Evolutionary conservation across 1,140 invertebrate species (phyloP), one percentile per base, ranked within the genome.

Genomic region (Agrilus planipennis): DNA sequence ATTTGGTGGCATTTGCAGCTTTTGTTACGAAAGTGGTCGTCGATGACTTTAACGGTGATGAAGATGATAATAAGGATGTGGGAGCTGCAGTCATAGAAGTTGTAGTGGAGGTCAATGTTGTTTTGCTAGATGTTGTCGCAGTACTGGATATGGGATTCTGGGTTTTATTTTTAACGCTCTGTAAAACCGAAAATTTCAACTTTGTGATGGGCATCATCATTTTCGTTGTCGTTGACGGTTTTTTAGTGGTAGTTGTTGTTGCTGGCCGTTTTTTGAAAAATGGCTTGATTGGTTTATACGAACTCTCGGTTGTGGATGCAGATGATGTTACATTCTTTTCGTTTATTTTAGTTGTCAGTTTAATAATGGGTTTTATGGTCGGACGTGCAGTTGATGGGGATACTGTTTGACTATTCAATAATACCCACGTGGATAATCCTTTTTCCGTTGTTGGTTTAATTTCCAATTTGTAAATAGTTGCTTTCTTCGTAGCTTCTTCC

Each of bases 391-490:
- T 67, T 0, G 57, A 48, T n/a, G 51, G 41, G 5, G 34, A 22
- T 11, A 36, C 34, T 5, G 50, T 41, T 16, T 70, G 68, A 2
- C 70, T 67, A 54, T 76, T 81, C 16, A 84, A 53, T n/a, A 82
- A 60, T 46, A 83, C 76, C 81, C 81, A 84, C 2, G 80, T 84
- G 2, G 79, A 82, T 40, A 84, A 67, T 4, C 77, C 77, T 50
- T 75, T 73, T 25, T 73, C 69, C 1, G 73, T 68, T 0, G 77
- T 79, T 9, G 75, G 70, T 2, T 72, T 65, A 53, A 57, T 56
- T 41, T 70, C 65, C 2, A 71, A 47, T 46, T 58, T 62, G 35
- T 59, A 57, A 44, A 54, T 53, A 47, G 55, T 46, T 42, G 60
- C 18, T 47, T 53, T 54, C 41, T 60, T 58, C 25, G 56, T 50